Evolutionary conservation across 2,113 vertebrate species (phyloP).

Genomic region (Bothrops jararaca): DNA sequence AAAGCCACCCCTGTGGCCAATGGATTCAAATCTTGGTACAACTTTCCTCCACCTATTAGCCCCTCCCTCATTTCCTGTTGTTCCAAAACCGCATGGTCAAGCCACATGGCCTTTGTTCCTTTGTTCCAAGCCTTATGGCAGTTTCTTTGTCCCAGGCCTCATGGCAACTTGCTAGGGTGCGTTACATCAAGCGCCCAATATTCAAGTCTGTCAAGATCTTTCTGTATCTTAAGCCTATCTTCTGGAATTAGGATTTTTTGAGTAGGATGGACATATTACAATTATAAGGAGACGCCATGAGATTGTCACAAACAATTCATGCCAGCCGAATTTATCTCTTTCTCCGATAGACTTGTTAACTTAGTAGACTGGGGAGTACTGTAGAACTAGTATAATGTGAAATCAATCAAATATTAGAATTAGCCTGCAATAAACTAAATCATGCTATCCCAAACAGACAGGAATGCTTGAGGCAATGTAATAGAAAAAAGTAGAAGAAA

Average conservation of each 20-base stretch:
- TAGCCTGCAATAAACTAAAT: neutral
- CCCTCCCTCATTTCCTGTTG: no score
- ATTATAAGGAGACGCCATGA: neutral
- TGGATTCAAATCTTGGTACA: no score
- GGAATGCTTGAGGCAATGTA: neutral
- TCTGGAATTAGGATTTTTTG: neutral
- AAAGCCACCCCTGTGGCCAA: no score
- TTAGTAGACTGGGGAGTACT: neutral
- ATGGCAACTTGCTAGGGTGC: no score
- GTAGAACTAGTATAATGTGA: neutral
- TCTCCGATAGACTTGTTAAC: neutral
- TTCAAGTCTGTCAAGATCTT: no score
- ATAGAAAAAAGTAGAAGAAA: neutral
- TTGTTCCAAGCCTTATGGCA: no score
- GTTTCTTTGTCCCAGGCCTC: no score
- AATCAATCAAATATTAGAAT: neutral
- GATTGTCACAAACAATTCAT: neutral
- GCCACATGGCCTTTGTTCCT: no score
- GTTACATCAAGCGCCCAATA: no score
- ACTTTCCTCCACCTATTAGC: no score
- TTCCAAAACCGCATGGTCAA: no score
- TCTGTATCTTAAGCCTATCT: no score
- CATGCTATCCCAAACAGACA: neutral
- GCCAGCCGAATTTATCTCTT: neutral
- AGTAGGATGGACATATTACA: neutral